These are phyloP conservation scores for Chaetops frenatus DNA, from an alignment of 2,113 vertebrate genomes.

Conservation along the genomic window DNA sequence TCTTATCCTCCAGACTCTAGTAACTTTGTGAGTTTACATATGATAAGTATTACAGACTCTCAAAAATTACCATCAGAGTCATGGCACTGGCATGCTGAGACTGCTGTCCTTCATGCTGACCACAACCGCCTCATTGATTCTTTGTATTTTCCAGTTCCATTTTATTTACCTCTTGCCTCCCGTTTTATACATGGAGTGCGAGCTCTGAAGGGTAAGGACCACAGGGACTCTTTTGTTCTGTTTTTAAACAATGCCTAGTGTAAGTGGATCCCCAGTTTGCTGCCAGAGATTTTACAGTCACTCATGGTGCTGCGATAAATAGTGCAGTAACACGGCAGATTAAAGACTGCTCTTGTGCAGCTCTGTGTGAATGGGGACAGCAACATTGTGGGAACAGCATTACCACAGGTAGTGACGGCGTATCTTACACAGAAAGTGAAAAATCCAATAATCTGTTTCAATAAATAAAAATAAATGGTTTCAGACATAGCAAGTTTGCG, in stretches of 20 bases:
- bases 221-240: not conserved
- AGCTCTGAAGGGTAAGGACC: not conserved
- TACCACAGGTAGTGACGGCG: not conserved
- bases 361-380: not conserved
- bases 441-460: not conserved
- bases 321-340: not conserved
- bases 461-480: not conserved
- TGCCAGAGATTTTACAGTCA: not conserved
- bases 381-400: not conserved
- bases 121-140: fast-evolving
- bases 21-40: not conserved
- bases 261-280: not conserved
- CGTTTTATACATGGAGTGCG: fast-evolving
- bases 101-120: not conserved
- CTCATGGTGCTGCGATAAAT: not conserved
- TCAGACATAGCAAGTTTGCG: not conserved
- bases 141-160: not conserved
- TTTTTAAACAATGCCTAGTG: not conserved
- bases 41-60: not conserved
- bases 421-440: not conserved
- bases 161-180: not conserved
- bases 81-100: not conserved
- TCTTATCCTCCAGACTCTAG: not conserved
- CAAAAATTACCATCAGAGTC: not conserved
- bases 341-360: not conserved